Evolutionary conservation across 1,140 invertebrate species (phyloP), one percentile per base, ranked within the genome.

Genomic region (Diachasmimorpha longicaudata): DNA sequence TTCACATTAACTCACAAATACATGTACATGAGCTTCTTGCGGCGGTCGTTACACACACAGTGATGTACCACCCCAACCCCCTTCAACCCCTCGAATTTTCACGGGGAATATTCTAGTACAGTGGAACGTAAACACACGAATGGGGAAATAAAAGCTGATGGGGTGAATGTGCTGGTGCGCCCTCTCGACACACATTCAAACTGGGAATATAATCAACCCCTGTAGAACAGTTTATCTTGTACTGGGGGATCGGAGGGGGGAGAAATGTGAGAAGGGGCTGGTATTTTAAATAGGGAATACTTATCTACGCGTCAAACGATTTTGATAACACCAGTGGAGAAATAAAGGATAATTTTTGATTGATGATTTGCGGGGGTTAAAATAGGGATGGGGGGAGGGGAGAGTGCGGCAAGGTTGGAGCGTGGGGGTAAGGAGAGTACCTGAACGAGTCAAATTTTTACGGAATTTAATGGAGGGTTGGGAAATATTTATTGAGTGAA

Each of bases 271-370:
- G 72, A 74, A 78, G 80, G 81, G 82, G 44, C 86, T 84, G 86
- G 86, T 88, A 87, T 88, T 87, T 88, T 87, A 87, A 88, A 88
- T 87, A 87, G 85, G 81, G 80, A 87, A 86, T 86, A 87, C 86
- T 87, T 89, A 89, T 88, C 86, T 87, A 77, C 48, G 77, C 76
- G 58, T 63, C 58, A 63, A 31, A 63, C 23, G 21, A 25, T 63
- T 63, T 63, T 63, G 58, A 63, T 63, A 63, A 63, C 48, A 52
- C 48, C 48, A 16, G 14, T 16, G 58, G 5, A 63, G 23, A 25
- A 63, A 19, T 25, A 25, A 23, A 10, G 58, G 21, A 23, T 11
- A 31, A 23, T 63, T 31, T 25, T 63, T 25, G 21, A 25, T 63
- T 63, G 21, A 63, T 63, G n/a, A 58, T 19, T 58, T 21, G n/a